These are phyloP conservation scores for Nemopilema nomurai DNA, from an alignment of 30 jellyfish, hydroid and myxozoan genomes.

Conservation along the genomic window DNA sequence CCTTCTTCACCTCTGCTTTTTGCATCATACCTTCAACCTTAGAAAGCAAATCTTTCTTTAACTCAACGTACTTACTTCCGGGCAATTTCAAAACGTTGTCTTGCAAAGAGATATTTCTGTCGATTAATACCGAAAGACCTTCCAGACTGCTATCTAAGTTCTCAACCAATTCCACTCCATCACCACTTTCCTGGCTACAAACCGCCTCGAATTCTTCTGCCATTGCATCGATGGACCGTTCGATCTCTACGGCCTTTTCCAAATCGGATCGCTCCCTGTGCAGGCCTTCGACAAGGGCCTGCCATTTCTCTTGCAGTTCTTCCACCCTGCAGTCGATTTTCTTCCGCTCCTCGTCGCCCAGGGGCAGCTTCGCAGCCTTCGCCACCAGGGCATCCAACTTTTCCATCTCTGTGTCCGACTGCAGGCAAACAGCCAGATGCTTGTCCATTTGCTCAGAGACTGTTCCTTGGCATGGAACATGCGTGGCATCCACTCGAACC, in stretches of 20 bases:
- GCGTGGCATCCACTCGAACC: slow-evolving; percentile 5
- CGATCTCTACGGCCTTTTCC: slow-evolving; percentile 36
- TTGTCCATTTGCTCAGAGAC: slow-evolving; percentile 25
- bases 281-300: slow-evolving; percentile 17
- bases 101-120: slow-evolving; percentile 10
- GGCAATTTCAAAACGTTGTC: slow-evolving; percentile 24
- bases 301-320: slow-evolving; percentile 24
- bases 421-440: slow-evolving; percentile 48
- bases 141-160: slow-evolving; percentile 1
- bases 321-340: slow-evolving; percentile 28
- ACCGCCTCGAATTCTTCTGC: slow-evolving; percentile 13
- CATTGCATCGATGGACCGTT: slow-evolving; percentile 17
- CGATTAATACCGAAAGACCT: slow-evolving; percentile 2
- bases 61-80: neutral
- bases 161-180: neutral
- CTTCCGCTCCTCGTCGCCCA: slow-evolving; percentile 18
- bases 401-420: slow-evolving; percentile 53
- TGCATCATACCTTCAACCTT: slow-evolving; percentile 8
- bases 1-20: slow-evolving; percentile 16
- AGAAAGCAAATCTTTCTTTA: slow-evolving; percentile 17
- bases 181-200: neutral
- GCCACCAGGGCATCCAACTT: slow-evolving; percentile 23
- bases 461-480: neutral
- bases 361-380: slow-evolving; percentile 15
- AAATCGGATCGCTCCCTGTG: slow-evolving; percentile 43